phyloP scores from a whole-genome alignment of 2,113 vertebrate genomes.

The Forbesichthys agassizii region DNA sequence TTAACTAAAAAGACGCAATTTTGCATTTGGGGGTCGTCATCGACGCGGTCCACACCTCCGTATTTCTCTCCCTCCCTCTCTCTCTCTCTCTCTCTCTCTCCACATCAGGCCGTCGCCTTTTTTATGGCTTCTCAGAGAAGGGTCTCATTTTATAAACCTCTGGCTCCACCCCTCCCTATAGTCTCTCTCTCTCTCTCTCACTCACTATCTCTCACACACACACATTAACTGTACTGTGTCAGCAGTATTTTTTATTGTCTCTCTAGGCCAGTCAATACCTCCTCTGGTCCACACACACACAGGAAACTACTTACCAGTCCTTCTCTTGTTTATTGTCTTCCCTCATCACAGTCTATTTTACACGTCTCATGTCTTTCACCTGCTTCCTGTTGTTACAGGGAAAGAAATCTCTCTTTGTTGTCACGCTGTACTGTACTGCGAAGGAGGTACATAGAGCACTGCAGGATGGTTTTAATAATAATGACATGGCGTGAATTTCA shows the following conservation, averaged over 20 bases:
- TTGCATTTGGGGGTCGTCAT: constrained; percentile 48
- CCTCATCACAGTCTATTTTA: neutral
- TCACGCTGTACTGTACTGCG: neutral
- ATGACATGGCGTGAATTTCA: too few species aligned
- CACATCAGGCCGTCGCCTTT: constrained; percentile 1
- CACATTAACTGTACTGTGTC: constrained; percentile 47
- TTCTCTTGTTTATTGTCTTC: constrained; percentile 23
- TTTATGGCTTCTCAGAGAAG: neutral
- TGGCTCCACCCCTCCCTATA: neutral
- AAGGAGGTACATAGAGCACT: too few species aligned
- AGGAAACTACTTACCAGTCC: constrained; percentile 43
- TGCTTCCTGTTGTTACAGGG: neutral
- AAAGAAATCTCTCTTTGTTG: constrained; percentile 11
- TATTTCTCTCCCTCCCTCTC: neutral
- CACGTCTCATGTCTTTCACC: neutral
- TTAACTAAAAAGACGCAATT: constrained; percentile 49
- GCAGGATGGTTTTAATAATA: too few species aligned
- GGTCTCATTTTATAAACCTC: neutral
- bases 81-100: neutral
- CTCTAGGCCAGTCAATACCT: constrained; percentile 52
- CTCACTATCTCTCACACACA: constrained; percentile 27
- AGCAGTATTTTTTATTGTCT: constrained; percentile 72
- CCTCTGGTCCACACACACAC: constrained; percentile 28
- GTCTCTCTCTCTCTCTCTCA: constrained; percentile 12
- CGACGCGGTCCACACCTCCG: constrained; percentile 22